phyloP scores from a whole-genome alignment of 1,140 invertebrate genomes.

The Probaryconus sp. region DNA sequence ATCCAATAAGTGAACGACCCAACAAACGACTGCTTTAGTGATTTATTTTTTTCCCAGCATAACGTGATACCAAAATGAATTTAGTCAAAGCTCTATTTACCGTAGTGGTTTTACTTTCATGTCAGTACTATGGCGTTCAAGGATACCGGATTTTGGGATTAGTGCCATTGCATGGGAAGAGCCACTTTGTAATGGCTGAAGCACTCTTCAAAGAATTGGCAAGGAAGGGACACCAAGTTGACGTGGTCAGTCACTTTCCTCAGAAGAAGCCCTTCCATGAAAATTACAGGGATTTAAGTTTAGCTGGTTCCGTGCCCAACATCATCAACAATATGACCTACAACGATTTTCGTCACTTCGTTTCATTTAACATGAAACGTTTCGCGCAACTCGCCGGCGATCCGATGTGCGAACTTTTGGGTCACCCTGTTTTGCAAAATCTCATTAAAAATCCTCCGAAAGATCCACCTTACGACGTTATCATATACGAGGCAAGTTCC shows the following conservation, averaged over 20 bases:
- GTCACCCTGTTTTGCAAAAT: slow-evolving; percentile 48
- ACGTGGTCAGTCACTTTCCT: slow-evolving; percentile 73
- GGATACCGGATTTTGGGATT: slow-evolving; percentile 66
- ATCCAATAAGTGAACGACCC: too few relatives aligned
- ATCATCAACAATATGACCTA: slow-evolving; percentile 55
- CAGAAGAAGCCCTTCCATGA: slow-evolving; percentile 61
- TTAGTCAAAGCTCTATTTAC: neutral
- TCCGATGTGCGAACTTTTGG: slow-evolving; percentile 45
- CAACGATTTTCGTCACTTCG: neutral
- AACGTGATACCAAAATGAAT: too few relatives aligned
- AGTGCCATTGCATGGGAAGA: slow-evolving; percentile 70
- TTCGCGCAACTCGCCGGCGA: slow-evolving; percentile 8
- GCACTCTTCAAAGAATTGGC: slow-evolving; percentile 70
- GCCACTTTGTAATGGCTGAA: slow-evolving; percentile 73
- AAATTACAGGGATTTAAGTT: slow-evolving; percentile 70
- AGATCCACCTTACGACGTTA: slow-evolving; percentile 52
- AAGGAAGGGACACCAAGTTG: slow-evolving; percentile 74
- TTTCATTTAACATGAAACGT: neutral
- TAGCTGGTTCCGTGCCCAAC: slow-evolving; percentile 40
- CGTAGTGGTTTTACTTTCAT: neutral
- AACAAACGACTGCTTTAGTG: too few relatives aligned
- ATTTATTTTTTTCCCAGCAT: too few relatives aligned
- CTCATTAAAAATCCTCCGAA: slow-evolving; percentile 44
- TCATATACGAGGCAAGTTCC: slow-evolving; percentile 57
- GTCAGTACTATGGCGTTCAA: slow-evolving; percentile 5